Conservation (phyloP, 2,888 invertebrate genomes). For the Gastracanthus pulcherrimus region DNA sequence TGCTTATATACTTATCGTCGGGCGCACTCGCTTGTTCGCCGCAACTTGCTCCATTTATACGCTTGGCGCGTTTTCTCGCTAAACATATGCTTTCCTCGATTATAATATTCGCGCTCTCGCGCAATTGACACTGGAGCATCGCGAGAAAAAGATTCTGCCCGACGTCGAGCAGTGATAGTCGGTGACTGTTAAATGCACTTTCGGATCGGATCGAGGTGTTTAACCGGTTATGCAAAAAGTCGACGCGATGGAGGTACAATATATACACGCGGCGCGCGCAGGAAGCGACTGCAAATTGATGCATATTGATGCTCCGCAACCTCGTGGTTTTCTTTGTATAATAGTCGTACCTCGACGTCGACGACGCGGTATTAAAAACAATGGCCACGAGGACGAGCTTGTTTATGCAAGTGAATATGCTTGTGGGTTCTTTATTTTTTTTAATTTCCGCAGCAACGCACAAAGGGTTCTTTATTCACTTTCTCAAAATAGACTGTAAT, state of each 20-base stretch:
- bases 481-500: background rate
- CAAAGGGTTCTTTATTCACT: background rate
- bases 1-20: too few relatives aligned
- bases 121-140: too few relatives aligned
- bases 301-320: slow-evolving; percentile 19
- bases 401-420: background rate
- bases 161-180: too few relatives aligned
- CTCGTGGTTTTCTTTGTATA: slow-evolving; percentile 28
- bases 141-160: too few relatives aligned
- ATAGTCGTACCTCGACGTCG: background rate
- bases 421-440: background rate
- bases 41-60: background rate
- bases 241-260: background rate
- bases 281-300: slow-evolving; percentile 23
- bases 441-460: background rate
- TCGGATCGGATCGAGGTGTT: background rate
- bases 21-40: too few relatives aligned
- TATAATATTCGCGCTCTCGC: too few relatives aligned
- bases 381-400: background rate
- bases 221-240: slow-evolving; percentile 21
- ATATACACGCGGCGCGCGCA: background rate
- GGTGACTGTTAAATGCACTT: too few relatives aligned
- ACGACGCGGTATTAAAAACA: slow-evolving; percentile 10
- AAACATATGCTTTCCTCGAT: too few relatives aligned
- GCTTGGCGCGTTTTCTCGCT: too few relatives aligned